Base-by-base conservation (phyloP, 2,888 invertebrate species). In the Therioaphis trifolii region DNA sequence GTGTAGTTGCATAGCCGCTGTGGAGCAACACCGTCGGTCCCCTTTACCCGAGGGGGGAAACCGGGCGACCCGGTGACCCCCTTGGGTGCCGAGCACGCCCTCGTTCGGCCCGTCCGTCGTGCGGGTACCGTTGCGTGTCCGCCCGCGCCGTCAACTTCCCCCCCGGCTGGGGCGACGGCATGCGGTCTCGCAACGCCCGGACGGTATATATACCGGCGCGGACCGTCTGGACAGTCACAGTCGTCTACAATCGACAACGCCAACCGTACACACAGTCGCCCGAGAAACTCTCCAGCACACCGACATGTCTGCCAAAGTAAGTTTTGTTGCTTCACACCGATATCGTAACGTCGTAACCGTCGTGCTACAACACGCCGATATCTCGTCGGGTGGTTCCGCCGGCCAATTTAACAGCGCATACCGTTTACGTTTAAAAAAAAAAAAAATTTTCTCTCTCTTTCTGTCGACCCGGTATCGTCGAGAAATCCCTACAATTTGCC, bases 271-370 rank as follows among this genome's bases (percentile, higher is more conserved):
- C 2, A 61, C 76, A n/a, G 27, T n/a, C 27, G 58, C n/a, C 18
- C 75, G 5, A 1, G 15, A 9, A 12, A 66, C 63, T 18, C 29
- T 2, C 15, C 77, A 40, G 35, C 14, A 46, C 46, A 78, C 7
- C 35, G 35, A 66, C 11, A 82, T 82, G 82, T 82, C 74, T 29
- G 63, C 82, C 24, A 82, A 82, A 74, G 82, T 82, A 40, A 82
- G 82, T 82, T 11, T 9, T 7, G n/a, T 35, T 35, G n/a, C n/a
- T n/a, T n/a, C n/a, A n/a, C n/a, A n/a, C n/a, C n/a, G n/a, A n/a
- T n/a, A n/a, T n/a, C n/a, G n/a, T n/a, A n/a, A n/a, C n/a, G n/a
- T n/a, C n/a, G n/a, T n/a, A n/a, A n/a, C n/a, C n/a, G n/a, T n/a
- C n/a, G n/a, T n/a, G n/a, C n/a, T n/a, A n/a, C n/a, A 14, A 14